Percentiles rank a stretch among this genome's conserved stretches.
These are phyloP conservation scores for Hanleya hanleyi DNA, from an alignment of 2,888 invertebrate genomes.

Conservation along the genomic window DNA sequence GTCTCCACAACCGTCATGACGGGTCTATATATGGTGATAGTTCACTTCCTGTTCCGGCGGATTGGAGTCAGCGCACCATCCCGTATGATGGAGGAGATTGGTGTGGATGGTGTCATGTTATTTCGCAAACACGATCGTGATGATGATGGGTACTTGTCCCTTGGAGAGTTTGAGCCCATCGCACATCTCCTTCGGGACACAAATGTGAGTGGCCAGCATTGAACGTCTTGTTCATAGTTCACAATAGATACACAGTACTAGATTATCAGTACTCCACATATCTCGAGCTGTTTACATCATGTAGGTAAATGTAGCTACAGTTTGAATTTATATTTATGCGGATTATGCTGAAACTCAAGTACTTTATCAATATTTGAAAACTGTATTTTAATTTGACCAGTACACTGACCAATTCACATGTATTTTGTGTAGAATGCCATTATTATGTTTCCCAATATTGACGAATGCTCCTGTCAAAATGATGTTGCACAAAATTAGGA, in stretches of 20 bases:
- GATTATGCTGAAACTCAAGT: no score
- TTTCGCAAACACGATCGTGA: conserved; percentile 61
- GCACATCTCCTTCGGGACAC: conserved; percentile 49
- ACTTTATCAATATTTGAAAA: no score
- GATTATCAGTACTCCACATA: background rate
- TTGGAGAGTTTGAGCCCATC: conserved; percentile 65
- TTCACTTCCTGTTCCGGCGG: background rate
- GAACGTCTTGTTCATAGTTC: background rate
- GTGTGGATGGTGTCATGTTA: conserved; percentile 52
- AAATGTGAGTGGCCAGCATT: conserved; percentile 44
- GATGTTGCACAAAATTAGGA: no score
- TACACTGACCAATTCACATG: no score
- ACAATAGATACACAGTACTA: background rate
- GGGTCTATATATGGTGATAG: conserved; percentile 11
- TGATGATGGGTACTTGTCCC: conserved; percentile 57
- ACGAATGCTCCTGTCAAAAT: no score
- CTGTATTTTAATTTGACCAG: no score
- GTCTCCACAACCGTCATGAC: conserved; percentile 20
- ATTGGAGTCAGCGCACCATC: conserved; percentile 18
- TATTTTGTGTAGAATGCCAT: no score
- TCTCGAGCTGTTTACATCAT: background rate
- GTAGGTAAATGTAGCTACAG: background rate
- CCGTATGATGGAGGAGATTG: conserved; percentile 40
- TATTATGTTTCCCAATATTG: no score
- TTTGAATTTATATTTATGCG: background rate